Evolutionary conservation across 1,140 invertebrate genomes (phyloP).

Genomic region (Scylla paramamosain): DNA sequence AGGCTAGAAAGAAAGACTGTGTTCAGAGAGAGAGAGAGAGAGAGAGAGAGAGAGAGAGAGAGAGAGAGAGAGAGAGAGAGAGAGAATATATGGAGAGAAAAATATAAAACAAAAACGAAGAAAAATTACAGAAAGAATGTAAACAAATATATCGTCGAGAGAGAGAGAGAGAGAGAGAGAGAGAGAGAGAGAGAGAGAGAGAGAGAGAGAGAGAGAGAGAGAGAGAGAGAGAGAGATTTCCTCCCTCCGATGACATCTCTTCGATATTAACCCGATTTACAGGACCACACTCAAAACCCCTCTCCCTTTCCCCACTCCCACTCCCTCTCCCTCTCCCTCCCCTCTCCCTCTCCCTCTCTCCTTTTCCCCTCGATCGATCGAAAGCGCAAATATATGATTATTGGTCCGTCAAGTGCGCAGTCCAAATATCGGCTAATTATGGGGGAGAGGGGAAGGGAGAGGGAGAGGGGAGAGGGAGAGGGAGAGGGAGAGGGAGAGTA

Average conservation of each 20-base stretch:
- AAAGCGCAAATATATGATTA: slow-evolving; percentile 1
- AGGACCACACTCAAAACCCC: background rate
- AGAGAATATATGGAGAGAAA: too few relatives aligned
- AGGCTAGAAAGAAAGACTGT: too few relatives aligned
- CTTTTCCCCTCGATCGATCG: background rate
- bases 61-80: too few relatives aligned
- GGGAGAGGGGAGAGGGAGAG: background rate
- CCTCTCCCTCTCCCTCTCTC: background rate
- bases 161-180: background rate
- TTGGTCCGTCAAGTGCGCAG: background rate
- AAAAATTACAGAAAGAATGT: too few relatives aligned
- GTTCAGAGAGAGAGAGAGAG: too few relatives aligned
- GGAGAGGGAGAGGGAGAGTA: background rate
- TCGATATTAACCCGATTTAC: background rate
- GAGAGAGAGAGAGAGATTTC: slow-evolving; percentile 12
- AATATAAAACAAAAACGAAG: too few relatives aligned
- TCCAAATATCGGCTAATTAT: background rate
- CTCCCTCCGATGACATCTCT: slow-evolving; percentile 1
- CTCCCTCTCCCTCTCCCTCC: background rate
- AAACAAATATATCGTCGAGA: background rate
- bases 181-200: slow-evolving; percentile 18
- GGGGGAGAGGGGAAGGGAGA: background rate
- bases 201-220: background rate
- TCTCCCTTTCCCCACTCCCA: background rate
- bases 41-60: too few relatives aligned